A percentile compares a stretch with the other conserved stretches of the same genome.
These are phyloP conservation scores for Pomacea canaliculata DNA, from an alignment of 2,888 invertebrate species.

Conservation along the genomic window DNA sequence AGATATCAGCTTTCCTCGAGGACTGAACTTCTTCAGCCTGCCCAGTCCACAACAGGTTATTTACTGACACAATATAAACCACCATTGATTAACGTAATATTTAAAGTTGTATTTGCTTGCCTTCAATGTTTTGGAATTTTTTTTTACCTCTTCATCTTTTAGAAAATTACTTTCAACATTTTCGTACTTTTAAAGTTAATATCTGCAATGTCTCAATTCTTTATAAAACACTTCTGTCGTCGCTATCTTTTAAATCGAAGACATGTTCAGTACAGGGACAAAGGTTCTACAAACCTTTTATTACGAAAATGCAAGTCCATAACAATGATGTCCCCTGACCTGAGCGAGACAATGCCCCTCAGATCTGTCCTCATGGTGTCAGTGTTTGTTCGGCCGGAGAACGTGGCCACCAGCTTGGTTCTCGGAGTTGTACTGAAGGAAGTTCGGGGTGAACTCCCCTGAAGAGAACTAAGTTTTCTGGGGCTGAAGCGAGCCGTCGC, in stretches of 20 bases:
- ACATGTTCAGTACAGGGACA: no score
- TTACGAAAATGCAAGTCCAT: constrained; percentile 34
- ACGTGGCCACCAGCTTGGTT: constrained; percentile 24
- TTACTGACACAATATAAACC: no score
- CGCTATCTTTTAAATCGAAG: no score
- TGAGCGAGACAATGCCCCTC: constrained; percentile 25
- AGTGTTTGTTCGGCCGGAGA: constrained; percentile 25
- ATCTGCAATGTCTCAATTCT: no score
- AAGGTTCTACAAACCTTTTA: constrained; percentile 17
- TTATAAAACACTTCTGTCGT: no score
- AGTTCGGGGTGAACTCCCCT: background rate
- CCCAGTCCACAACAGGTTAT: background rate
- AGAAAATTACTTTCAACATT: no score
- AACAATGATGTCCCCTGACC: constrained; percentile 27
- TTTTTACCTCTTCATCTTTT: no score
- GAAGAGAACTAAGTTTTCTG: constrained; percentile 11
- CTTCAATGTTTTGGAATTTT: no score
- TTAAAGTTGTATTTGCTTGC: no score
- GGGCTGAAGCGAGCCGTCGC: constrained; percentile 6
- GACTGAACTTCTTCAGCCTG: constrained; percentile 32
- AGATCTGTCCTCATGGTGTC: constrained; percentile 34
- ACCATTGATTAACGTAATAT: no score
- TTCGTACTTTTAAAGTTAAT: no score
- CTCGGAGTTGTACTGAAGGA: constrained; percentile 14
- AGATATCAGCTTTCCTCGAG: constrained; percentile 29